Conservation (phyloP, 2,113 vertebrate species). For the Crotophaga sulcirostris region DNA sequence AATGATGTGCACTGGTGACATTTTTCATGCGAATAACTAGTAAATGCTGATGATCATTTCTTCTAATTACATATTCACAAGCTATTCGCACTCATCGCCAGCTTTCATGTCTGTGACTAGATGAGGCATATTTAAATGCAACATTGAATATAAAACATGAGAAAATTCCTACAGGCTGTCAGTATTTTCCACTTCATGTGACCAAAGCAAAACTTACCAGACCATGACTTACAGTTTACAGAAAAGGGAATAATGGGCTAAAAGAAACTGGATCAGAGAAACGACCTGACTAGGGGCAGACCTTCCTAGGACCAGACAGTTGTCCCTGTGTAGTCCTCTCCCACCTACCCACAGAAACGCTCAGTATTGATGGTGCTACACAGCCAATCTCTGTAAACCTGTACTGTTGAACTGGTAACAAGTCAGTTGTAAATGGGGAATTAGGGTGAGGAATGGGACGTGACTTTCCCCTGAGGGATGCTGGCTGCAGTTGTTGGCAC, state of each 20-base stretch:
- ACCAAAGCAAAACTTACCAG: background rate
- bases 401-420: fast-evolving
- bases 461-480: too few species aligned
- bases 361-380: background rate
- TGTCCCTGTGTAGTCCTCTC: background rate
- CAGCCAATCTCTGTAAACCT: background rate
- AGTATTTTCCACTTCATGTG: background rate
- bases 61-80: background rate
- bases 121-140: background rate
- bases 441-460: background rate
- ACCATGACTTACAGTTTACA: background rate
- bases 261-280: background rate
- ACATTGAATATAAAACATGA: background rate
- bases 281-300: fast-evolving
- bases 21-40: background rate
- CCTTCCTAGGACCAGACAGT: too few species aligned
- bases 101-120: too few species aligned
- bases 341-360: background rate
- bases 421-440: background rate
- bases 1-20: background rate
- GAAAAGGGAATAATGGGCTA: background rate
- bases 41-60: background rate
- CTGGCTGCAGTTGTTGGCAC: background rate
- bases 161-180: background rate
- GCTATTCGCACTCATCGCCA: background rate